Evolutionary conservation across 2,113 vertebrate species (phyloP).

Genomic region (Sinocyclocheilus maitianheensis): DNA sequence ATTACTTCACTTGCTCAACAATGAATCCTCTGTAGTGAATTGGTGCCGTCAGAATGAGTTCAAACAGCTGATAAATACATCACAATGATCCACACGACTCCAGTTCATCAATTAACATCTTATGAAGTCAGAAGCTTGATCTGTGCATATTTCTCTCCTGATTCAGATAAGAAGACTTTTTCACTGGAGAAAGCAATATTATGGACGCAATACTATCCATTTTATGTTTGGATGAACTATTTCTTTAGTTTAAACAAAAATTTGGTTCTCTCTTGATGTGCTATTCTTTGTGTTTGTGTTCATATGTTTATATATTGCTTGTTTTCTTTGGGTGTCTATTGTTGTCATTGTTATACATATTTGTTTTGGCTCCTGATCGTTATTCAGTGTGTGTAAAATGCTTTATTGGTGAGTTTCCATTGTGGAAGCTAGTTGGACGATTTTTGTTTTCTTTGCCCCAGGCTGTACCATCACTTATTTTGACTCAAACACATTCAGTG

Average conservation of each 20-base stretch:
- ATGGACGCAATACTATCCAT: neutral
- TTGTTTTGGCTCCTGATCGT: neutral
- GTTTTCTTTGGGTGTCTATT: neutral
- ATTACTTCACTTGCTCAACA: neutral
- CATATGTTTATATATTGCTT: neutral
- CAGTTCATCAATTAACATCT: too few species aligned
- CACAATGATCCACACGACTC: neutral
- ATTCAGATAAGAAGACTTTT: too few species aligned
- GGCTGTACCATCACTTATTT: neutral
- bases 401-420: constrained; percentile 7
- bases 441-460: neutral
- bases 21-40: neutral
- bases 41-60: neutral
- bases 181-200: too few species aligned
- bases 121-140: too few species aligned
- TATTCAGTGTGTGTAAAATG: neutral
- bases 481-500: neutral
- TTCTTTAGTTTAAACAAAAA: neutral
- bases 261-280: neutral
- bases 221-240: too few species aligned
- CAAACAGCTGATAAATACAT: neutral
- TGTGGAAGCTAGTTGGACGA: neutral
- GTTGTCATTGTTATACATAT: neutral
- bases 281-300: neutral
- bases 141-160: too few species aligned